Base-by-base conservation (phyloP, 2,888 invertebrate species). In the Lycia hirtaria region DNA sequence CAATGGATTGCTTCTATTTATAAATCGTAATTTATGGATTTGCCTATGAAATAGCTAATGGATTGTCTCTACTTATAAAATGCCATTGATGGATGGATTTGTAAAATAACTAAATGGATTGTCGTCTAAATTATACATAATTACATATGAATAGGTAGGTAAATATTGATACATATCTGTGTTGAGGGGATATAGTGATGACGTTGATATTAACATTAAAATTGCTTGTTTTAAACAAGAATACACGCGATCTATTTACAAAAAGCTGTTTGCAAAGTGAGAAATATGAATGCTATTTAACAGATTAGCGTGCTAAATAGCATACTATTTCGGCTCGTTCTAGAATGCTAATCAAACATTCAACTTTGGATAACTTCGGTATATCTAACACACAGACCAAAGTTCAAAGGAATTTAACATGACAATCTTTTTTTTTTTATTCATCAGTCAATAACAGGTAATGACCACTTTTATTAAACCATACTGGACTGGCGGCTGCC, bases 351-450 rank as follows among this genome's bases (percentile, higher is more conserved):
- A 79, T 75, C 73, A 73, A 74, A 66, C 61, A 67, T 69, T 72
- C 72, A 80, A 83, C 81, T 81, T 83, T 80, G 76, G 79, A 81
- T 77, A 83, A 81, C 80, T 76, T 79, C 73, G 74, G 75, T 79
- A 78, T 78, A 80, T 71, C 72, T 74, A 69, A 72, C 68, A 72
- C 35, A 47, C 47, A 19, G 14, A 14, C 17, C 15, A 3, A 15
- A 15, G 26, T 26, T 15, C 41, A 41, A 17, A 15, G 10, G 28
- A 41, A 41, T 28, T 26, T 15, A 26, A 26, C 41, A 26, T 10
- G 41, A 28, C 10, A 26, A 41, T 17, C n/a, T n/a, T 24, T n/a
- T 4, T 5, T 14, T 40, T n/a, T 37, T 24, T 9, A 15, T 17
- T n/a, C 10, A 17, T n/a, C 1, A n/a, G n/a, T n/a, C n/a, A n/a